Conservation (phyloP, 2,113 vertebrate species). For the Rostratula benghalensis region DNA sequence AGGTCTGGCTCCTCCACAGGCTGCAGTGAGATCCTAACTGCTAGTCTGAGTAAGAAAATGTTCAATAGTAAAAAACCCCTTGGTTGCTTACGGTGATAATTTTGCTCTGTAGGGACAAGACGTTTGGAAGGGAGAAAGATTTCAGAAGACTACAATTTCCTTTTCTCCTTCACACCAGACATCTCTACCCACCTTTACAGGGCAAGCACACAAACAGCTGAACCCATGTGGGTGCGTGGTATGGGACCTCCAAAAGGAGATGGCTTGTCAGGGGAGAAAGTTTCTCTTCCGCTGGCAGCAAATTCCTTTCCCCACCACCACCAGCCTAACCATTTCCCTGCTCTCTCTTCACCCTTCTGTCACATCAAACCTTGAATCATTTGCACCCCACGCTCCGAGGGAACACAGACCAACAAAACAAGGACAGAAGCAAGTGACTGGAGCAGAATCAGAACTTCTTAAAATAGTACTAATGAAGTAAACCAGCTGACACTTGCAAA, state of each 20-base stretch:
- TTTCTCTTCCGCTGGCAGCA: neutral
- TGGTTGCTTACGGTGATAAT: neutral
- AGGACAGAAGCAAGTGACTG: neutral
- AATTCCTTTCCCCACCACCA: neutral
- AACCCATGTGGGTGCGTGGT: accelerated
- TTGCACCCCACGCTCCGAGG: neutral
- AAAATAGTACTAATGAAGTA: constrained; percentile 25
- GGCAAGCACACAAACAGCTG: neutral
- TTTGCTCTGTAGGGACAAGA: neutral
- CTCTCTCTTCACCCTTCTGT: neutral
- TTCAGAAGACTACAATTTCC: neutral
- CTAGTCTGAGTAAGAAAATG: neutral
- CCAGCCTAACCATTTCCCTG: neutral
- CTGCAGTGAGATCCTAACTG: neutral
- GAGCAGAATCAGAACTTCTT: constrained; percentile 19
- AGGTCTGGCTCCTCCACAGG: neutral
- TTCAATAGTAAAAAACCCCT: neutral
- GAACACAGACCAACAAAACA: neutral
- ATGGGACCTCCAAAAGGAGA: neutral
- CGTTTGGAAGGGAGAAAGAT: neutral
- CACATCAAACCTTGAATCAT: neutral
- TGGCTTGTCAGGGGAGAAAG: neutral
- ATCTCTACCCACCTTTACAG: neutral
- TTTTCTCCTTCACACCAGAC: neutral
- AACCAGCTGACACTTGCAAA: constrained; percentile 27